Evolutionary conservation across 2,113 vertebrate genomes (phyloP), one percentile per base, ranked within the genome.

Genomic region (Mastomys natalensis): DNA sequence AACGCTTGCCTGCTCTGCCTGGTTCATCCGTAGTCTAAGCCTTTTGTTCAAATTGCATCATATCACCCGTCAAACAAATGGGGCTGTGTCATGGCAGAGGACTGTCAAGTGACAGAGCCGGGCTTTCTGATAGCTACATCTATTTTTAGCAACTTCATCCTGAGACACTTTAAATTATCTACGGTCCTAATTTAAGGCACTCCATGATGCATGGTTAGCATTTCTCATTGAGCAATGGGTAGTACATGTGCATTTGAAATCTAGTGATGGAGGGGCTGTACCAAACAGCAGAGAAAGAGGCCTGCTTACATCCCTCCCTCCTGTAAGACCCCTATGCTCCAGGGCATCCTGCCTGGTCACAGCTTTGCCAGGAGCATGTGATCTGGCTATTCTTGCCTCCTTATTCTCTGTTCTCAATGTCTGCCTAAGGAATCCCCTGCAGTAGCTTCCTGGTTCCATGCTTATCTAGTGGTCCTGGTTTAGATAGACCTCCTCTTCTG

Each of bases 131-230:
- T 70, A 86, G 74, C 87, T 95, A 76, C 15, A 48, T 70, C 93
- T 97, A 95, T 96, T 98, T 97, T 98, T 97, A 95, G 91, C 5
- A 31, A 64, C 77, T 92, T 80, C 77, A 70, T 74, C 62, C 81
- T 95, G 90, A 87, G 68, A 40, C n/a, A 87, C 89, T 95, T 94
- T 87, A 91, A 95, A 96, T 96, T n/a, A 97, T 96, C 93, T 60
- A 77, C 48, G n/a, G 62, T 60, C 92, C 94, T 97, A 64, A 96
- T 96, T 96, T 87, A 89, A 96, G 94, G 82, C 81, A 34, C 87
- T 91, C 80, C 62, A 53, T 51, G 76, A 81, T 17, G 60, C 90
- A 34, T 37, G n/a, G 85, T 51, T 90, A 92, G 90, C 96, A 93
- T 78, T 82, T 96, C 85, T 66, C 60, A 17, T 29, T 29, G 90